Evolutionary conservation across 2,888 invertebrate species (phyloP), one percentile per base, ranked within the genome.

Genomic region (Gymnocheta viridis): DNA sequence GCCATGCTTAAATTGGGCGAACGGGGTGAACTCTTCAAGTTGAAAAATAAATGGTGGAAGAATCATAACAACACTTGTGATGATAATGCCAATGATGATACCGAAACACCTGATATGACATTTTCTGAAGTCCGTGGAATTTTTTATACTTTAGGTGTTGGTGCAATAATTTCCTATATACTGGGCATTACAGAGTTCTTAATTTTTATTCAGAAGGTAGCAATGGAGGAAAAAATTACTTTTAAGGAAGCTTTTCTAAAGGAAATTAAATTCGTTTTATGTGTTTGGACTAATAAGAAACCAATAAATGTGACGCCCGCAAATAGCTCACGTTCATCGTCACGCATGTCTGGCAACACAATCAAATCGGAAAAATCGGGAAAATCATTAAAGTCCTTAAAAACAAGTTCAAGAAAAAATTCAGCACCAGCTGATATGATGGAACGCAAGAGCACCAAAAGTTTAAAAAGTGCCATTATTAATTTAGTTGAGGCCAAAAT

Each of bases 41-140:
- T 99, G 41, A 98, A 98, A 92, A 94, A 95, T 58, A 96, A 95
- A 88, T 99, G 98, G 98, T 99, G 98, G 98, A 94, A 95, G 87
- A 92, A 94, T 89, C 93, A 93, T 83, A 93, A 95, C 12, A 93
- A 93, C 1, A 81, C 80, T 0, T 78, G 80, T 84, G 89, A 69
- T 41, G 70, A 9, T 56, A 85, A 86, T 47, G 88, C 86, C 0
- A 81, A 87, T 4, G 87, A 87, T 47, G 69, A 86, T 5, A 73
- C 83, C 0, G 87, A 76, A 10, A 89, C 90, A 0, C 86, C 86
- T 0, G 89, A 88, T 73, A 86, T 90, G 88, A 88, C 82, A 24
- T 90, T 91, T 38, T 89, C 88, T 29, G 97, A 98, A 90, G 96
- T 98, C 0, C 97, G 97, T 85, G 98, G 98, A 86, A 96, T 98